Evolutionary conservation across 2,797 vertebrate species (phyloP), one percentile per base, ranked within the genome.

Genomic region (Choloepus didactylus): DNA sequence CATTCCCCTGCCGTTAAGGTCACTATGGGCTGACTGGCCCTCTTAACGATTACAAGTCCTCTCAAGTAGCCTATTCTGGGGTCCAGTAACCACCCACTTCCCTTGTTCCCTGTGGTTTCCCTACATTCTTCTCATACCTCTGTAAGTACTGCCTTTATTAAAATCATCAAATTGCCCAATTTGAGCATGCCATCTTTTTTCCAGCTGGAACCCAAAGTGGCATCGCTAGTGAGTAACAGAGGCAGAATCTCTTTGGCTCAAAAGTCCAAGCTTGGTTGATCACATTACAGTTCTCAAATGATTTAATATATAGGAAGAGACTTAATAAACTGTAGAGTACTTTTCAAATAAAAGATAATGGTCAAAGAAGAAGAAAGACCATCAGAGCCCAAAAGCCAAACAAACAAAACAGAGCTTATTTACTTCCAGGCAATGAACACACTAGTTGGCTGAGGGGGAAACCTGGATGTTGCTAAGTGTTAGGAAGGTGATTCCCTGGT

Each of bases 121-220:
- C 27, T 2, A 27, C 64, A 27, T 38, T 46, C 23, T 89, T 85
- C 72, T 89, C 66, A 66, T 25, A 72, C 69, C n/a, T 85, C 89
- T 85, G 49, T 85, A 49, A 84, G 79, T n/a, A 84, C 18, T 77
- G 9, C 16, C 25, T 79, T 92, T 88, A 84, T 84, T 84, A 88
- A 89, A 64, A 72, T 35, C 72, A 46, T 89, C 56, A 84, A 46
- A 66, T 79, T 73, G 35, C 46, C 90, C 80, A 79, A 21, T 72
- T 83, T 46, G 72, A 66, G 64, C 84, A 83, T 89, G 72, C 38
- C 75, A 29, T 91, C 67, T 35, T 89, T 11, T 92, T 92, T 94
- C 56, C 44, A 94, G 2, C 19, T 86, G 14, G 38, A 91, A 87
- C 75, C 64, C 49, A 66, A 97, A 46, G 81, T 85, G 75, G 54